phyloP scores from a whole-genome alignment of 2,797 vertebrate genomes.

The Galaxias olidus region DNA sequence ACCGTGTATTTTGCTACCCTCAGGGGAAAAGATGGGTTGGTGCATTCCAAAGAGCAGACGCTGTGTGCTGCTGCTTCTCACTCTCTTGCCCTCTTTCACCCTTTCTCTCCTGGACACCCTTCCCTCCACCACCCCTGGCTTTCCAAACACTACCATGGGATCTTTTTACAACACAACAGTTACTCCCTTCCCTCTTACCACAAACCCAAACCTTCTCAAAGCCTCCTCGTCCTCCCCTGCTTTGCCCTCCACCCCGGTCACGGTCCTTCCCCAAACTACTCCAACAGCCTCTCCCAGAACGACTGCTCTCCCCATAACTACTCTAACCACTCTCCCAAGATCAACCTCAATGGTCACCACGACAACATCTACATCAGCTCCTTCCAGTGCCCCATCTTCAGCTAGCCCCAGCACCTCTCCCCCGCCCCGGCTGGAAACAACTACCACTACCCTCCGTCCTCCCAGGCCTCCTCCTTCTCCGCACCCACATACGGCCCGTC shows the following conservation, averaged over 20 bases:
- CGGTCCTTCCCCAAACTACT: neutral
- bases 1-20: slow-evolving; percentile 4
- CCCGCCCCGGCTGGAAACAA: neutral
- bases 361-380: neutral
- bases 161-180: neutral
- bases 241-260: too few species aligned
- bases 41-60: slow-evolving; percentile 37
- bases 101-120: slow-evolving; percentile 27
- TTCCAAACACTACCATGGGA: slow-evolving; percentile 13
- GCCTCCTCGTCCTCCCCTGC: neutral
- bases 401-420: slow-evolving; percentile 5
- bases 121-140: slow-evolving; percentile 22
- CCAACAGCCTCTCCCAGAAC: too few species aligned
- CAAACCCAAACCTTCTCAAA: neutral
- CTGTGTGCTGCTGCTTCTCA: slow-evolving; percentile 40
- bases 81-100: slow-evolving; percentile 12
- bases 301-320: neutral
- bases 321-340: neutral
- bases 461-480: neutral
- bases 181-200: neutral
- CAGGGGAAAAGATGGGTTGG: slow-evolving; percentile 51
- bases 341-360: neutral
- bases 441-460: neutral
- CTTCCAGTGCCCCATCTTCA: neutral
- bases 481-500: slow-evolving; percentile 46